Evolutionary conservation across 2,113 vertebrate species (phyloP), one percentile per base, ranked within the genome.

Genomic region (Oceanodroma tethys): DNA sequence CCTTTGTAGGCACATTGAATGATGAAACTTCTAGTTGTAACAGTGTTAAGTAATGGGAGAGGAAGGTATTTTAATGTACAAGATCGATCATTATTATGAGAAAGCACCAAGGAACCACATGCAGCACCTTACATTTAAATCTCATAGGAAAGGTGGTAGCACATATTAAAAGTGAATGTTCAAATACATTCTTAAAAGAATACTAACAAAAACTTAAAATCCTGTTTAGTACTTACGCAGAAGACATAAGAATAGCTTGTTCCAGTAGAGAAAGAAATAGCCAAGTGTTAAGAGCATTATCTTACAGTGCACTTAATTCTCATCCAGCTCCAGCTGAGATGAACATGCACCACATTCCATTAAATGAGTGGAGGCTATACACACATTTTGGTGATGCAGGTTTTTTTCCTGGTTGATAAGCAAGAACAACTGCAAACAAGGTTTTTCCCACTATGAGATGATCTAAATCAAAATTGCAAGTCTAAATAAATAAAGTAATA

Each of bases 401-500:
- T 2, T 66, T 82, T 85, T 60, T 23, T 52, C 36, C 38, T 48
- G 40, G 20, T 16, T 73, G 73, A 90, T 85, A 85, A 91, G 40
- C 48, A 73, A 50, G n/a, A 93, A 82, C 52, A 87, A 59, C 18
- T 1, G 13, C 70, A 71, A 86, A 56, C 56, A 52, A 83, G 65
- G 3, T 38, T 95, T 97, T 91, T 76, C 55, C 58, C 84, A 43
- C 53, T 58, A 11, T 68, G 84, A 91, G 70, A 48, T 42, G 62
- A 76, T 91, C 83, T 89, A 89, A 91, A 97, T 94, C 83, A 93
- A 94, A 95, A 90, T 88, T 86, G 71, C 84, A 66, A 91, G 40
- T 63, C 78, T 92, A 95, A 96, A 94, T 95, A 94, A 93, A 89
- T 87, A 91, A 95, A 97, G n/a, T 53, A 53, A 72, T 74, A 59